Base-by-base conservation (phyloP, 2,888 invertebrate genomes). In the Buathra laborator region DNA sequence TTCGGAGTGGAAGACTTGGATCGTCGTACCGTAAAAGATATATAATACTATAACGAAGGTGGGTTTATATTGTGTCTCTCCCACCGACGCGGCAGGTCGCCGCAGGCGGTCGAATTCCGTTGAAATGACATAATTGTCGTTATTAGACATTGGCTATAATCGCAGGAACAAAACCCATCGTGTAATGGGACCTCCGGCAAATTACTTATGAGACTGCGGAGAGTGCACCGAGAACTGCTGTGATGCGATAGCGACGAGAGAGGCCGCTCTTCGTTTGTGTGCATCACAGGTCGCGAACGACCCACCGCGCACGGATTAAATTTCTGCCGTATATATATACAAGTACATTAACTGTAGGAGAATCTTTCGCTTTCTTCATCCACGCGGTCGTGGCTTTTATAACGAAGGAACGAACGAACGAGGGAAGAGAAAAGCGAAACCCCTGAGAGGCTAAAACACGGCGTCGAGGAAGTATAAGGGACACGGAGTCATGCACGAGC, bases 71-170 rank as follows among this genome's bases (percentile, higher is more conserved):
- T 32, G 74, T 81, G 56, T 85, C 62, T n/a, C 75, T 66, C 78
- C 72, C 78, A 66, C 56, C 66, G 75, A 75, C 70, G 16, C 75
- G 56, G 84, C 72, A 71, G 86, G 83, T 88, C 89, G 87, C 90
- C 86, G 88, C 87, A 87, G 91, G 90, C 91, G 90, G 89, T 92
- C 88, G 89, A 89, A 92, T 92, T 90, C 91, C 91, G 83, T 67
- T 87, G 90, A 90, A 91, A 93, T 90, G 89, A 90, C 91, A 92
- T 93, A 92, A 93, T 93, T 92, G 92, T 93, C 90, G 89, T 92
- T 92, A 92, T 93, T 93, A 92, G 88, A 90, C 89, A 90, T 92
- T 89, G 90, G 86, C 90, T 92, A 90, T 91, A 91, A 92, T 91
- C 90, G 89, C 87, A 87, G 44, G 88, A 88, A 90, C 89, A 89